phyloP scores from a whole-genome alignment of 37 sponge, comb jelly and placozoan species.

The Hexactinellida sp. region DNA sequence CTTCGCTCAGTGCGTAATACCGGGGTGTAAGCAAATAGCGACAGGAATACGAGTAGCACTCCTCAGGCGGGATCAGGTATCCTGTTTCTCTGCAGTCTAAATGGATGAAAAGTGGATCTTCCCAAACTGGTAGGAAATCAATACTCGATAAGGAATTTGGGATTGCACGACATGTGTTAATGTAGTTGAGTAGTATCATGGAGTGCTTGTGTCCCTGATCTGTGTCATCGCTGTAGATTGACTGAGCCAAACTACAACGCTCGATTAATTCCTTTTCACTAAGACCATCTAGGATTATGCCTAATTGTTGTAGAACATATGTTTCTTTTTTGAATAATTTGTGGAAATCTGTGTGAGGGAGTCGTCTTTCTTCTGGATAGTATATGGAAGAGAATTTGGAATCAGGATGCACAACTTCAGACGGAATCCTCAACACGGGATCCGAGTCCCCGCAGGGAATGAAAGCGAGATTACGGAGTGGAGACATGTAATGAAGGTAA shows the following conservation, averaged over 20 bases:
- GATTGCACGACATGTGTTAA: not conserved
- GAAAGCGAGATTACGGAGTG: not conserved
- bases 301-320: not conserved
- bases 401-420: not conserved
- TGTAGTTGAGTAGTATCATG: not conserved
- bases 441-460: not conserved
- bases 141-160: not conserved
- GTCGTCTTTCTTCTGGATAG: not conserved
- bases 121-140: not conserved
- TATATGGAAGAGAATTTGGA: not conserved
- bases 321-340: not conserved
- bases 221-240: not conserved
- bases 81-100: not conserved
- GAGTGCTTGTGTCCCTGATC: not conserved
- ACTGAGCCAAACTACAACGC: not conserved
- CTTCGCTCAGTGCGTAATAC: not conserved
- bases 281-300: not conserved
- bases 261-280: not conserved
- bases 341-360: not conserved
- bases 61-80: not conserved
- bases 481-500: not conserved
- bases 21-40: not conserved
- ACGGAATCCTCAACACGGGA: not conserved
- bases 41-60: not conserved
- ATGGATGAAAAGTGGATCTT: not conserved